Conservation (phyloP, 1,140 invertebrate species). For the Trachelipus rathkii region DNA sequence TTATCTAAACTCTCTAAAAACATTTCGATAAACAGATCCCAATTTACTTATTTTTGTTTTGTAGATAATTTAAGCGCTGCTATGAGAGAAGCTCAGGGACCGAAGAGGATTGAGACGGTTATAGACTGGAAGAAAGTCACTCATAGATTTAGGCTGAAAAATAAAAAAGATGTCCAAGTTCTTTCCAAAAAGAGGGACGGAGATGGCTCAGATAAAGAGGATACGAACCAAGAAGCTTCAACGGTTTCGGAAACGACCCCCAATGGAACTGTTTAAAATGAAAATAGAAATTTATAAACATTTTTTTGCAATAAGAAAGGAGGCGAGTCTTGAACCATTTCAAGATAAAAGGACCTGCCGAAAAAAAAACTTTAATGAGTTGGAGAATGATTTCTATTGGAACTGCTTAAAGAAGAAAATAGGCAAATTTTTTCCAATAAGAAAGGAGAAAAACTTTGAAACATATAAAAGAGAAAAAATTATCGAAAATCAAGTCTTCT, state of each 20-base stretch:
- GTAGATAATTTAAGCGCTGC: background rate
- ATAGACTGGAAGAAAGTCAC: slow-evolving; percentile 19
- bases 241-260: no score
- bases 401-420: no score
- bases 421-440: no score
- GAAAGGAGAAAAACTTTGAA: no score
- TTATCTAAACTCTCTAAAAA: background rate
- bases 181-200: background rate
- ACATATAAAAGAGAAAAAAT: background rate
- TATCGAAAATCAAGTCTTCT: background rate
- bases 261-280: no score
- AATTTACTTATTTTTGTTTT: slow-evolving; percentile 18
- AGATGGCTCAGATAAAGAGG: background rate
- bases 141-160: slow-evolving; percentile 17
- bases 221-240: background rate
- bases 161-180: slow-evolving; percentile 13
- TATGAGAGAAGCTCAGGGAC: background rate
- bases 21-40: background rate
- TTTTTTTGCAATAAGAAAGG: no score
- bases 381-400: no score
- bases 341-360: no score
- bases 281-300: no score
- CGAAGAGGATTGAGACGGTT: slow-evolving; percentile 10
- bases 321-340: no score
- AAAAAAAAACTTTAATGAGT: no score